Evolutionary conservation across 2,888 invertebrate species (phyloP).

Genomic region (Nematopogon swammerdamellus): DNA sequence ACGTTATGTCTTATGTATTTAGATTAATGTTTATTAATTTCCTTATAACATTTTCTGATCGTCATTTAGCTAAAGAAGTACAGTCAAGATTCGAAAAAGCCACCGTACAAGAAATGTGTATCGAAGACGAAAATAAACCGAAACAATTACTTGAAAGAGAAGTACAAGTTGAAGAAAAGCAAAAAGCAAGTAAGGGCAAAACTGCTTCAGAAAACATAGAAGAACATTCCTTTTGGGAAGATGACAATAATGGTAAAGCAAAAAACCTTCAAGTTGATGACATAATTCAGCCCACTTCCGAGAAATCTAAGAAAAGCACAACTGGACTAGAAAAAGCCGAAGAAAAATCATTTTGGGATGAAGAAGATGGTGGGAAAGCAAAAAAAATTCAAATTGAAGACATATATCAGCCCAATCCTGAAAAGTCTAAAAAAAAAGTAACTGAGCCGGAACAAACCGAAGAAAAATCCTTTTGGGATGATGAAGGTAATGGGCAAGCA

Average conservation of each 20-base stretch:
- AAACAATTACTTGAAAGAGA: slow-evolving; percentile 28
- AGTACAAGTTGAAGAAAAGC: slow-evolving; percentile 22
- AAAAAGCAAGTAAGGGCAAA: slow-evolving; percentile 14
- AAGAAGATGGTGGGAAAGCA: slow-evolving; percentile 20
- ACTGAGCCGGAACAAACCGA: slow-evolving; percentile 19
- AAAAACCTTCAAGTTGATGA: slow-evolving; percentile 5
- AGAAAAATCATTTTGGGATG: slow-evolving; percentile 33
- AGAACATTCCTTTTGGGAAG: slow-evolving; percentile 8
- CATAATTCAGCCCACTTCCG: slow-evolving; percentile 14
- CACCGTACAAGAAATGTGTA: slow-evolving; percentile 26
- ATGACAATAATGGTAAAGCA: slow-evolving; percentile 3
- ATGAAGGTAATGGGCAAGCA: slow-evolving; percentile 17
- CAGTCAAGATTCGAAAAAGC: slow-evolving; percentile 47
- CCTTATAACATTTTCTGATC: slow-evolving; percentile 30
- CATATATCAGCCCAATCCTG: slow-evolving; percentile 15
- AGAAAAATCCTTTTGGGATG: slow-evolving; percentile 26
- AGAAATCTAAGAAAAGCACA: slow-evolving; percentile 19
- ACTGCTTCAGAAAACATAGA: slow-evolving; percentile 11
- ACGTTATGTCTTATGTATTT: neutral
- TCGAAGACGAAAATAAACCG: slow-evolving; percentile 20
- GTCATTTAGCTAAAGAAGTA: slow-evolving; percentile 48
- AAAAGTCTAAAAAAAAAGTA: slow-evolving; percentile 20
- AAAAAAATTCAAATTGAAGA: slow-evolving; percentile 24
- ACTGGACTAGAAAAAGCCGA: slow-evolving; percentile 22
- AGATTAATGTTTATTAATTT: slow-evolving; percentile 11